phyloP scores from a whole-genome alignment of 2,888 invertebrate genomes.

The Azorinus chamasolen region DNA sequence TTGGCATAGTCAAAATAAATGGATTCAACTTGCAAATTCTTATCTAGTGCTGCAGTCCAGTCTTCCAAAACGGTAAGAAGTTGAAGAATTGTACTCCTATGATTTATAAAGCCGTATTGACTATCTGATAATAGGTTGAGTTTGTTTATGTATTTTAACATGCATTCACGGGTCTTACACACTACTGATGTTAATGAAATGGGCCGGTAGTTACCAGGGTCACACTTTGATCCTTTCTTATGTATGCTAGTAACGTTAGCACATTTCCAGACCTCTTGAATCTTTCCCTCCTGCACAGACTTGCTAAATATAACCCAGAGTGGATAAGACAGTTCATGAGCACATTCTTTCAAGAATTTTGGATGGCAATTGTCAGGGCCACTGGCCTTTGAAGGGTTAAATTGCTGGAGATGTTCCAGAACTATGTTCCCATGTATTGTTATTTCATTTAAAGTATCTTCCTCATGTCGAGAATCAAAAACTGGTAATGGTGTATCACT shows the following conservation, averaged over 20 bases:
- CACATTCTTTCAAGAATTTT: constrained; percentile 3
- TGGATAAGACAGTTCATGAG: background rate
- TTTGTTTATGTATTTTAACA: background rate
- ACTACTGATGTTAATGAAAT: constrained; percentile 8
- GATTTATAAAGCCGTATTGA: constrained; percentile 1
- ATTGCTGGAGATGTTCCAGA: background rate
- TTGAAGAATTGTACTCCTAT: constrained; percentile 11
- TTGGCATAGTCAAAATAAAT: constrained; percentile 7
- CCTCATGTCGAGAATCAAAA: background rate
- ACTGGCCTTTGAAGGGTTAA: constrained; percentile 4
- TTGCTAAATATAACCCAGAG: background rate
- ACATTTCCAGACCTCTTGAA: constrained; percentile 3
- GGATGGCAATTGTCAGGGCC: constrained; percentile 15
- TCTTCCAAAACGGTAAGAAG: background rate
- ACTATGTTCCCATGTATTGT: background rate
- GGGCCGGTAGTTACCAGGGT: constrained; percentile 1
- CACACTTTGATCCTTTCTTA: constrained; percentile 1
- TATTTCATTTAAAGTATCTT: background rate
- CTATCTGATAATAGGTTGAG: background rate
- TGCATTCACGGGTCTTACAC: background rate
- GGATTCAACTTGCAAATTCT: background rate
- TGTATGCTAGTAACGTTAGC: constrained; percentile 4
- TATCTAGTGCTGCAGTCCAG: background rate
- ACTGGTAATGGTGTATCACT: background rate
- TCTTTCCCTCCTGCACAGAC: background rate